Evolutionary conservation across 2,797 vertebrate genomes (phyloP), one percentile per base, ranked within the genome.

Genomic region (Epinephelus malabaricus): DNA sequence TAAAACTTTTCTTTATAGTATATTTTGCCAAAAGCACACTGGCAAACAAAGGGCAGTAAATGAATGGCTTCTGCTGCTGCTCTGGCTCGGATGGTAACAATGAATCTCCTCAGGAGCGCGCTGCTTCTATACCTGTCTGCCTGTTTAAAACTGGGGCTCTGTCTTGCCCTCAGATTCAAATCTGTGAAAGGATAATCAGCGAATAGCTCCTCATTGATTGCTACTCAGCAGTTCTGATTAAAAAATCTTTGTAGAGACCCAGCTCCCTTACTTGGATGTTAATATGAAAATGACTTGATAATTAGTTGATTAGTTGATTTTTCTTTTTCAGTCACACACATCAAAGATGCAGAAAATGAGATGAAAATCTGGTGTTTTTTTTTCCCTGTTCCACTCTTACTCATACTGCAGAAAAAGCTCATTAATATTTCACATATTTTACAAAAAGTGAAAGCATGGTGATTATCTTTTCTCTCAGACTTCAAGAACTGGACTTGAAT

Each of bases 341-440:
- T 66, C 53, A 64, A 25, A 68, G 25, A 69, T 67, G 40, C 2
- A 65, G 21, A 68, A 70, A 81, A 62, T 76, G 70, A 3, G 6
- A 14, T 50, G 25, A 19, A 67, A 62, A 81, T 61, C 19, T 15
- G 4, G 7, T 21, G 4, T 8, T 21, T 7, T 25, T 73, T 73
- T 60, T 50, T 69, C 18, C 18, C 19, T 64, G 13, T 46, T 81
- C 54, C 3, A 56, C 62, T 67, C n/a, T 73, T 30, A 43, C 40
- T 43, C 40, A 1, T 9, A 64, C 23, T 58, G 23, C 59, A 69
- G 47, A 18, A 75, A 56, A 64, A 23, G 40, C 45, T 81, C 46
- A 80, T 84, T 73, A 71, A 87, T 83, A 79, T 82, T 86, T 82
- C 0, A 60, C 34, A 10, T 50, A 15, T 69, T 60, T 69, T 60